Evolutionary conservation across 2,113 vertebrate genomes (phyloP).

Genomic region (Urocolius indicus): DNA sequence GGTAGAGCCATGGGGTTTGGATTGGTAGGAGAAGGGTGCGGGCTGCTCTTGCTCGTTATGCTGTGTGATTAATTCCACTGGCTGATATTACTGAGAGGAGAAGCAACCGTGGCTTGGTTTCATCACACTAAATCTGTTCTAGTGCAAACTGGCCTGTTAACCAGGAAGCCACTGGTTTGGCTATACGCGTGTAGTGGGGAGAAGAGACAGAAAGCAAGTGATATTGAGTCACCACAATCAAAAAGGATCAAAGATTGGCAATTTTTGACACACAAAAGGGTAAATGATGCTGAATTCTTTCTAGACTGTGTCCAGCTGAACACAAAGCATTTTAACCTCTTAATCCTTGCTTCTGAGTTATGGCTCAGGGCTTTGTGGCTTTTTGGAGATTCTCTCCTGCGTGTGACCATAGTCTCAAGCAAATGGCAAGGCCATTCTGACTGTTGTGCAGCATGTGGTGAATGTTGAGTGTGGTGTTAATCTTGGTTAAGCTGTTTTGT

Average conservation of each 20-base stretch:
- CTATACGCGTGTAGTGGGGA: background rate
- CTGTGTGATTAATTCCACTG: background rate
- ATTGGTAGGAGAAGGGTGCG: background rate
- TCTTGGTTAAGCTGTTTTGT: background rate
- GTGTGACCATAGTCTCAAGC: background rate
- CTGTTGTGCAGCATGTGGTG: background rate
- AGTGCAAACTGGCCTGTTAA: background rate
- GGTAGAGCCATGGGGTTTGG: background rate
- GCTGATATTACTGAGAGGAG: background rate
- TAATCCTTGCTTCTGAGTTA: background rate
- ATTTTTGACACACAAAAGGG: conserved; percentile 9
- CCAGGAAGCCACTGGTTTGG: background rate
- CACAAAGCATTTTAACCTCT: conserved; percentile 14
- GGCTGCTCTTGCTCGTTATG: accelerated
- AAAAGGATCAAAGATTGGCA: background rate
- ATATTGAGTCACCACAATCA: background rate
- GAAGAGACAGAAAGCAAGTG: background rate
- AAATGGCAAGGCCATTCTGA: background rate
- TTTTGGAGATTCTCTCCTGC: background rate
- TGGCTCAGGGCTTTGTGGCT: background rate
- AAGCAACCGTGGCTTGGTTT: background rate
- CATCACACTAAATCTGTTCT: background rate
- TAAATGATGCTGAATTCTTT: conserved; percentile 22
- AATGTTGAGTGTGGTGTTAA: background rate
- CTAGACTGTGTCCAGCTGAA: background rate